Base-by-base conservation (phyloP, 2,113 vertebrate species). In the Oriolus oriolus region DNA sequence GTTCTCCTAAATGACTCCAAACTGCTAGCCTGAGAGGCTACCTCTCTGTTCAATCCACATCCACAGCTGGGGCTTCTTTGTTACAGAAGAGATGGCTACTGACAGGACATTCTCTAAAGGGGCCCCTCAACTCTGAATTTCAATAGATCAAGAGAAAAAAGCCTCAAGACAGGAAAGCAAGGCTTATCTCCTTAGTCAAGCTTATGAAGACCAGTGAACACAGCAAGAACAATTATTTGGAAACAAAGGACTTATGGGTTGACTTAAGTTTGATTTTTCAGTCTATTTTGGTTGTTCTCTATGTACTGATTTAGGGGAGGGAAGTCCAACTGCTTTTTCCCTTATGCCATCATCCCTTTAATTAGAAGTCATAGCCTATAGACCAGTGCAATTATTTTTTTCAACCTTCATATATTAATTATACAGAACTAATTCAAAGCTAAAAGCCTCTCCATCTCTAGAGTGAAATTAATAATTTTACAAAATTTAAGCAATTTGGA, bases 91-190 rank as follows among this genome's bases (percentile, higher is more conserved):
- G 89, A 75, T 80, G 60, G 84, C 76, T 45, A 86, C 37, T 4
- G 2, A 59, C 68, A 82, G 56, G 84, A 70, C 66, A 59, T 79
- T 90, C 71, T 84, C 64, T 68, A 49, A 93, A 93, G 54, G 77
- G 64, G 92, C 59, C 68, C 91, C 92, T 93, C 52, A 21, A 4
- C 44, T 77, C 90, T 74, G 85, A 94, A 95, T 96, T 96, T 96
- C 96, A 96, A 97, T 93, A 93, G 95, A 87, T 74, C 35, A 95
- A 86, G 93, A 91, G 61, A 63, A 57, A 95, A 91, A 88, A 88
- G 78, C 75, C 52, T 90, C 50, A 80, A 91, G 71, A 91, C 82
- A 94, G 90, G 87, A 94, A 95, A 93, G 70, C 91, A 95, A 94
- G 59, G 94, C 79, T 95, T 94, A 96, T 80, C 75, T 50, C 70